Base-by-base conservation (phyloP, 2,113 vertebrate species). In the rabbit (Oryctolagus cuniculus) region DNA sequence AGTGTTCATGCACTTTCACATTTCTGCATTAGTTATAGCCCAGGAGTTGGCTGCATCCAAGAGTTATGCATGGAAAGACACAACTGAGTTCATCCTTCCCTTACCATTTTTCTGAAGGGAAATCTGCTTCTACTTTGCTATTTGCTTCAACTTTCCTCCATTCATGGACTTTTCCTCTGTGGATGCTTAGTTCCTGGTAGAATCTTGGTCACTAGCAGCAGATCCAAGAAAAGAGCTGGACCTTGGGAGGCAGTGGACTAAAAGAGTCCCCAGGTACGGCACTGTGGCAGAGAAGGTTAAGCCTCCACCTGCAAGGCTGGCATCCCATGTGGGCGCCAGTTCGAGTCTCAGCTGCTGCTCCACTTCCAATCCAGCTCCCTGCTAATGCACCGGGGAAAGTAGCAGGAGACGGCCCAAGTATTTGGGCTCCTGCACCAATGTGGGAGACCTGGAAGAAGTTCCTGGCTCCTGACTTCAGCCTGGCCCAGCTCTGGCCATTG, bases 101-200 rank as follows among this genome's bases (percentile, higher is more conserved):
- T 25, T 51, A 70, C 44, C 6, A 2, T 31, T 34, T 67, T 87
- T 84, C 51, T 58, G 24, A 79, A 69, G 44, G 29, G 24, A 88
- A 84, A 49, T 53, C 27, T 84, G 25, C n/a, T 31, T 90, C 25
- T 91, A 75, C 29, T n/a, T 93, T 61, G 49, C 51, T 78, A 4
- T 80, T 72, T 78, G 3, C 10, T 19, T 72, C 21, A 49, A 49
- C 79, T 70, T 86, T 44, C 66, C 44, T n/a, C 36, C 58, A 61
- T 24, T 7, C 15, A 8, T 51, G 53, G n/a, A n/a, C 44, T 49
- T 27, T 87, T 21, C 44, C 3, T 79, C 36, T 85, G 55, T 36
- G 21, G 11, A 61, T 36, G 25, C 9, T 53, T 79, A n/a, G 27
- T 80, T 31, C 15, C 25, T 27, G 16, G 63, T 10, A 80, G 16